Conservation (phyloP, 35 echinoderm and acorn worm genomes). For the Acanthaster planci region DNA sequence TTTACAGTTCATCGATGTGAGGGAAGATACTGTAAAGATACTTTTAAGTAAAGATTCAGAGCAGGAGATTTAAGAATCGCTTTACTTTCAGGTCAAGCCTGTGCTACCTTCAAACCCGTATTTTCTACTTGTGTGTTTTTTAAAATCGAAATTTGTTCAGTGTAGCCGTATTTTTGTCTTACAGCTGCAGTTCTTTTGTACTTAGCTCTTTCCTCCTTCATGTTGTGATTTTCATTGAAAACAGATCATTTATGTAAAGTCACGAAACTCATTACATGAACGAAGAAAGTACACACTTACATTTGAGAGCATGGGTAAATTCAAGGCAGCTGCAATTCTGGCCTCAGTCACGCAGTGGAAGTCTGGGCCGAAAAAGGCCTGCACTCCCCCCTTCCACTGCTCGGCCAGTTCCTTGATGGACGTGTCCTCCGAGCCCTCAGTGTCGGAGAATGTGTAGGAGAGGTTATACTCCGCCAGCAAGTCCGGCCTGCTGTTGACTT, state of each 20-base stretch:
- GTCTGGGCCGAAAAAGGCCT: conserved; percentile 86
- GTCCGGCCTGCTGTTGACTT: conserved; percentile 57
- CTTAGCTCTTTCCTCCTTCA: no score
- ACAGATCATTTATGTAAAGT: not conserved
- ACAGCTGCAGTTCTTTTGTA: no score
- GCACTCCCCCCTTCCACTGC: conserved; percentile 68
- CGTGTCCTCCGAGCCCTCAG: conserved; percentile 38
- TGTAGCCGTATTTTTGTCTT: no score
- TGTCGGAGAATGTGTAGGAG: conserved; percentile 49
- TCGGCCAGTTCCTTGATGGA: conserved; percentile 55
- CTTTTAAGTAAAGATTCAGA: no score
- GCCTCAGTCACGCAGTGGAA: conserved; percentile 78
- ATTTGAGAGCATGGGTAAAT: conserved; percentile 92
- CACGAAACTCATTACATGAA: no score
- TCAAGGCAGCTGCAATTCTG: conserved; percentile 70
- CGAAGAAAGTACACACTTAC: conserved; percentile 55
- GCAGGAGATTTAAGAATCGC: no score
- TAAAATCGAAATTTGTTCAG: no score
- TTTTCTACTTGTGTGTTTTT: no score
- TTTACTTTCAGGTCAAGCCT: no score
- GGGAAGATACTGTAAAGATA: no score
- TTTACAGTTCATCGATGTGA: no score
- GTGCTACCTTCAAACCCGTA: no score
- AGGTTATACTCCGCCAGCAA: conserved; percentile 67
- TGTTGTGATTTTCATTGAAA: not conserved